Percentiles rank a stretch among this genome's conserved stretches.
Evolutionary conservation across 2,113 vertebrate genomes (phyloP).

Genomic region (Anas platyrhynchos): DNA sequence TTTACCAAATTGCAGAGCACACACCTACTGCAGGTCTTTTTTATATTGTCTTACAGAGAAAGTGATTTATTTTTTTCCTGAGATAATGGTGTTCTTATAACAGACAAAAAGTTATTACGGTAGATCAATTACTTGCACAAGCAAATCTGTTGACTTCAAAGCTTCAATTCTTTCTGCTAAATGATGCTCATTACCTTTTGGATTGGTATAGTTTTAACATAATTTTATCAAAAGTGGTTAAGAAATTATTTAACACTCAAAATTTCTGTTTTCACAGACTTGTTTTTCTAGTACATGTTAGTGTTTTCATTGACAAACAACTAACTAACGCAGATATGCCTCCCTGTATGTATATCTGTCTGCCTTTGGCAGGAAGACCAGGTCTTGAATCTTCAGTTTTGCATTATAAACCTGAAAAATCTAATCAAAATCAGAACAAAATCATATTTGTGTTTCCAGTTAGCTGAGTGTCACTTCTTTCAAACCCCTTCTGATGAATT

Average conservation of each 20-base stretch:
- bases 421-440: conserved; percentile 13
- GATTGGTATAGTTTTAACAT: not conserved
- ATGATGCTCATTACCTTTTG: not conserved
- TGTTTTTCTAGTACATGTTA: not conserved
- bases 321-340: not conserved
- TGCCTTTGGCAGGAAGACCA: not conserved
- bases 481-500: not conserved
- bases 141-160: not conserved
- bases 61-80: not conserved
- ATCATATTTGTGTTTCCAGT: not conserved
- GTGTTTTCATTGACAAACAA: not conserved
- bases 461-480: not conserved
- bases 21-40: not conserved
- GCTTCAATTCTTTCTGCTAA: not conserved
- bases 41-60: not conserved
- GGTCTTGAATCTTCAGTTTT: not conserved
- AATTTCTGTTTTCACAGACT: not conserved
- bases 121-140: not conserved
- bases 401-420: not conserved
- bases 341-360: accelerated
- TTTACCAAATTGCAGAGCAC: not conserved
- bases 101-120: not conserved
- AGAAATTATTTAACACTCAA: not conserved
- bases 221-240: not conserved
- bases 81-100: not conserved